Conservation (phyloP, 2,888 invertebrate genomes). For the Poecilus cupreus region DNA sequence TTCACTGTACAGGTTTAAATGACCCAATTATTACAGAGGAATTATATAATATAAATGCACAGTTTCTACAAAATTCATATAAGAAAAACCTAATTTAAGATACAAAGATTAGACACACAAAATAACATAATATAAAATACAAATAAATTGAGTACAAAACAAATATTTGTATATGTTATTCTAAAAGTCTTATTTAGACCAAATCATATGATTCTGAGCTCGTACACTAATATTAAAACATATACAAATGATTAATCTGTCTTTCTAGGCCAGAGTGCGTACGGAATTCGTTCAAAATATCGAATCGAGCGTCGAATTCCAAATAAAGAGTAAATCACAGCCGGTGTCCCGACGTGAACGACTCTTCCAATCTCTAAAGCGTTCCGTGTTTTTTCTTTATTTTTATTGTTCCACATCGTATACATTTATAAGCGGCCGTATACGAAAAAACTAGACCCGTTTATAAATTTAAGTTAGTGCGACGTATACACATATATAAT, state of each 20-base stretch:
- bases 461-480: conserved; percentile 57
- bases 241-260: background rate
- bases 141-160: background rate
- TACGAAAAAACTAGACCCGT: conserved; percentile 48
- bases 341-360: conserved; percentile 6
- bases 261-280: background rate
- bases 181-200: no score
- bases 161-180: no score
- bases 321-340: conserved; percentile 33
- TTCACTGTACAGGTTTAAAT: no score
- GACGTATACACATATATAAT: conserved; percentile 56
- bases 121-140: no score
- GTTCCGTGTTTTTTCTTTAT: conserved; percentile 38
- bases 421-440: conserved; percentile 35
- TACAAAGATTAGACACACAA: no score
- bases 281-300: background rate
- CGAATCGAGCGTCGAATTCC: background rate
- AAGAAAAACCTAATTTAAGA: no score
- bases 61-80: no score
- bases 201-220: no score
- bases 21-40: no score
- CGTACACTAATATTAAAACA: no score
- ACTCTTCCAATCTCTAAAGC: conserved; percentile 28
- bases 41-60: no score
- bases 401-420: conserved; percentile 47